Percentiles rank a stretch among this genome's conserved stretches.
These are phyloP conservation scores for Sclerurus mexicanus DNA, from an alignment of 2,113 vertebrate genomes.

Conservation along the genomic window DNA sequence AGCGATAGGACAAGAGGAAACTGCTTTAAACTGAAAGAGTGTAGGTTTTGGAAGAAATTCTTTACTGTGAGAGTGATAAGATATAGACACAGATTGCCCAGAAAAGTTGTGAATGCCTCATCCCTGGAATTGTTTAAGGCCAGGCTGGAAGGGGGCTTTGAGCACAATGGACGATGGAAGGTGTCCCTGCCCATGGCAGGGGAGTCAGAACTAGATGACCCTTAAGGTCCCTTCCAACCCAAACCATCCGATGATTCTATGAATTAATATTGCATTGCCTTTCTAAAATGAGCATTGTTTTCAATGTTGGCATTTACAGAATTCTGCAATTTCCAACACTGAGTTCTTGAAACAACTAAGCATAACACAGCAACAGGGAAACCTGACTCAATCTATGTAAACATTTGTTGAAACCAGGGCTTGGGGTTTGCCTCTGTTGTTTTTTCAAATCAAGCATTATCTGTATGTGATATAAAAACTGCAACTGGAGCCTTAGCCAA, in stretches of 20 bases:
- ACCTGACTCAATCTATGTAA: not conserved
- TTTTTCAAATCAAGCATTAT: not conserved
- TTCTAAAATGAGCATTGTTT: not conserved
- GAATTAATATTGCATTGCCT: not conserved
- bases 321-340: not conserved
- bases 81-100: not conserved
- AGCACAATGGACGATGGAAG: not conserved
- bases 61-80: not conserved
- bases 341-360: not conserved
- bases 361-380: not conserved
- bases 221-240: not conserved
- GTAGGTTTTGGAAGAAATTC: not conserved
- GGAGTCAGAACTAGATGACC: not conserved
- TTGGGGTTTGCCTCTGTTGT: not conserved
- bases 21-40: not conserved
- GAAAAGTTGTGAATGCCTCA: not conserved
- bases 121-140: not conserved
- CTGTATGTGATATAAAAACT: not conserved
- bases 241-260: not conserved
- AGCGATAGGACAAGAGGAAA: not conserved
- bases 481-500: not conserved
- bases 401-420: not conserved
- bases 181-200: not conserved
- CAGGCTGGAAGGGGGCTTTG: not conserved
- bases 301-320: not conserved